phyloP scores from a whole-genome alignment of 2,888 invertebrate genomes.

The Anthophora plumipes region DNA sequence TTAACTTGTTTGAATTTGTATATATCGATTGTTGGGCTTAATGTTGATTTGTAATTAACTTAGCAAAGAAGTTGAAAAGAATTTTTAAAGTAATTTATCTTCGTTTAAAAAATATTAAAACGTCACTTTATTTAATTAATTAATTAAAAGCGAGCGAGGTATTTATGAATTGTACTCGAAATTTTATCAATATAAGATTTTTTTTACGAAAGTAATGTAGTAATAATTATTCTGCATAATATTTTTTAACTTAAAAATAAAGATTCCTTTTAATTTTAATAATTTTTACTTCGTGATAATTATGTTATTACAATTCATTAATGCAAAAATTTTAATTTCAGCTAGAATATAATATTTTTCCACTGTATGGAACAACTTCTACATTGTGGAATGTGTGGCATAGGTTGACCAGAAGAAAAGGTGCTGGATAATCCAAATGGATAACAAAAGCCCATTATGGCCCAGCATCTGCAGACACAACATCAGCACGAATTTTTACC shows the following conservation, averaged over 20 bases:
- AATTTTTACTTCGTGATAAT: neutral
- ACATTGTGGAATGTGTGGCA: conserved; percentile 47
- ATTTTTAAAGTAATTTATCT: conserved; percentile 1
- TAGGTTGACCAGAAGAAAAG: conserved; percentile 64
- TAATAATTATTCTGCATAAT: too few species aligned
- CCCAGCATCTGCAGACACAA: conserved; percentile 80
- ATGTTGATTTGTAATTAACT: conserved; percentile 27
- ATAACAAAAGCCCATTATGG: conserved; percentile 83
- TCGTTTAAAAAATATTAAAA: neutral
- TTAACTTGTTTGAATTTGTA: conserved; percentile 36
- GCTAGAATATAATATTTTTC: neutral
- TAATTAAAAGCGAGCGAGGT: too few species aligned
- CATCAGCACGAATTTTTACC: conserved; percentile 91
- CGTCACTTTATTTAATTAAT: too few species aligned
- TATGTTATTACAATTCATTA: neutral
- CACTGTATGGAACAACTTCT: conserved; percentile 2
- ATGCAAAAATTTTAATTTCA: neutral
- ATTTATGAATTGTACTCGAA: too few species aligned
- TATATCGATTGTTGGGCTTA: conserved; percentile 4
- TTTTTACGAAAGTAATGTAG: too few species aligned
- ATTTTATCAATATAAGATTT: too few species aligned
- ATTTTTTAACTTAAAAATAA: too few species aligned
- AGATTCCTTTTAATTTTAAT: too few species aligned
- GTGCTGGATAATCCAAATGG: conserved; percentile 82
- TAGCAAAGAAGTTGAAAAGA: conserved; percentile 21